These are phyloP conservation scores for Lithobates sylvaticus DNA, from an alignment of 2,797 vertebrate genomes.

Conservation along the genomic window DNA sequence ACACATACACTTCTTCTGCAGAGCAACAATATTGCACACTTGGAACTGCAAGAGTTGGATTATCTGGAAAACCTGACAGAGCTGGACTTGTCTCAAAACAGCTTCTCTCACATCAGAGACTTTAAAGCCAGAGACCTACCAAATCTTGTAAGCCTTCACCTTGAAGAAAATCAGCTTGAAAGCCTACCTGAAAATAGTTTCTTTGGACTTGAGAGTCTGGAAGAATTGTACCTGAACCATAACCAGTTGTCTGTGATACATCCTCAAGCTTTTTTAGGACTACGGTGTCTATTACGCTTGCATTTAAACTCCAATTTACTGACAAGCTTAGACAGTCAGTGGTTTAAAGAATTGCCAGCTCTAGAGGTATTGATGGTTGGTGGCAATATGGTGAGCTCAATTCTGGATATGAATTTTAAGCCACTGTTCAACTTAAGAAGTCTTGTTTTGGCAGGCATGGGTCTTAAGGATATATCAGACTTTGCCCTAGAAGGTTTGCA, in stretches of 20 bases:
- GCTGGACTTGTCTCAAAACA: slow-evolving; percentile 96
- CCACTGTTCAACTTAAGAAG: slow-evolving; percentile 88
- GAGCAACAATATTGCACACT: slow-evolving; percentile 87
- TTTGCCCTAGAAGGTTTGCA: slow-evolving; percentile 88
- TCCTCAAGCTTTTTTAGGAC: slow-evolving; percentile 86
- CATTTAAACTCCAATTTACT: slow-evolving; percentile 96
- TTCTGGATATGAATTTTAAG: slow-evolving; percentile 89
- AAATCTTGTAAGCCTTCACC: slow-evolving; percentile 89
- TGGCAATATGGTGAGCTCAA: slow-evolving; percentile 89
- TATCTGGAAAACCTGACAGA: slow-evolving; percentile 91
- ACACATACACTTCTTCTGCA: slow-evolving; percentile 94
- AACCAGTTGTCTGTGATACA: slow-evolving; percentile 88
- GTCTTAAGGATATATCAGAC: slow-evolving; percentile 85
- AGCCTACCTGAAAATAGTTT: slow-evolving; percentile 88
- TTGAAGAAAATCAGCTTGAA: slow-evolving; percentile 93
- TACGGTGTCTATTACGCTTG: slow-evolving; percentile 86
- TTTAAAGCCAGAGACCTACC: slow-evolving; percentile 80
- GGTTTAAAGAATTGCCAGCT: slow-evolving; percentile 88
- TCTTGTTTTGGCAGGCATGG: slow-evolving; percentile 93
- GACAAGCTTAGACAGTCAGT: slow-evolving; percentile 83
- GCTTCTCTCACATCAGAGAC: slow-evolving; percentile 80
- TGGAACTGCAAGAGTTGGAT: slow-evolving; percentile 81
- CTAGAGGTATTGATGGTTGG: slow-evolving; percentile 97
- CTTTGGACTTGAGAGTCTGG: slow-evolving; percentile 83
- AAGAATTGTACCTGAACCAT: slow-evolving; percentile 97